Evolutionary conservation across 92 coral and sea anemone genomes (phyloP).

Genomic region (Muricea muricata): DNA sequence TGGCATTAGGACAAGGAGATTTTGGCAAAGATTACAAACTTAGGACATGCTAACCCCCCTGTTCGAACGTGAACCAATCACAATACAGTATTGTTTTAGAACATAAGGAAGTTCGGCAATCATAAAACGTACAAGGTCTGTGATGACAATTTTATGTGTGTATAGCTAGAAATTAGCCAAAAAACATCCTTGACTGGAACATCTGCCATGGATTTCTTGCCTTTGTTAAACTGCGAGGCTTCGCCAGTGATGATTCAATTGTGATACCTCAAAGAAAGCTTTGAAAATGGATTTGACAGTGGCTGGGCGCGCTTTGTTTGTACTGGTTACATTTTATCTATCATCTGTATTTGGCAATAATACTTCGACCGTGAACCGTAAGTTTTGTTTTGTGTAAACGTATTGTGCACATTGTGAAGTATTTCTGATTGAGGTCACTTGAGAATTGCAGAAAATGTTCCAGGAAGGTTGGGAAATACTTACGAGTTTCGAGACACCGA

Average conservation of each 20-base stretch:
- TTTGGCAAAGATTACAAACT: too few relatives aligned
- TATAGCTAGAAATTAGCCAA: not conserved
- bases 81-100: not conserved
- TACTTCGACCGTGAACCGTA: not conserved
- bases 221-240: not conserved
- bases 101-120: not conserved
- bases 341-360: not conserved
- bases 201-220: not conserved
- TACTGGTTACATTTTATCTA: not conserved
- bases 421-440: not conserved
- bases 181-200: not conserved
- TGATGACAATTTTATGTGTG: not conserved
- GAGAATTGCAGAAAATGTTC: not conserved
- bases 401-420: not conserved
- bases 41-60: not conserved
- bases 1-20: too few relatives aligned
- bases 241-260: not conserved
- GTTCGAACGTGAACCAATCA: slow-evolving; percentile 27
- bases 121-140: not conserved
- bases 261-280: not conserved
- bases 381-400: not conserved
- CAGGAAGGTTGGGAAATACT: not conserved
- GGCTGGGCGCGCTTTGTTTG: not conserved
- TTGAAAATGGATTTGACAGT: not conserved
- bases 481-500: too few relatives aligned